Conservation (phyloP, 2,888 invertebrate species). For the Plagiodera versicolora region DNA sequence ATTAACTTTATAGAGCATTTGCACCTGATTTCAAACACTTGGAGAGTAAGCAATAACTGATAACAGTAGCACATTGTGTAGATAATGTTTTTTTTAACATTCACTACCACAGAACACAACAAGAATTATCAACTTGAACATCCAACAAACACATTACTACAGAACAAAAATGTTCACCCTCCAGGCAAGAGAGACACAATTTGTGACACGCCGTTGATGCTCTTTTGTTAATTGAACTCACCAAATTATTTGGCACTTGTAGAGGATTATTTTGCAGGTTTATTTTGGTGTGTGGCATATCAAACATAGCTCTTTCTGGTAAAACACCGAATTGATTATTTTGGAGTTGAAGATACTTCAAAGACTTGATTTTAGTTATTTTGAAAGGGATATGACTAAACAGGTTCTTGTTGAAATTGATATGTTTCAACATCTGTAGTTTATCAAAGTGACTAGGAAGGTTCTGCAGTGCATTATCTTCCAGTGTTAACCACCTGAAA, state of each 20-base stretch:
- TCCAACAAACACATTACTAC: no score
- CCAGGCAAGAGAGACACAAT: no score
- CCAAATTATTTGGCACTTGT: constrained; percentile 35
- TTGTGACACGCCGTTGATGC: no score
- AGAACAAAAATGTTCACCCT: no score
- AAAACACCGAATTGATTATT: constrained; percentile 46
- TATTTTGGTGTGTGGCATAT: constrained; percentile 47
- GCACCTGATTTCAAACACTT: no score
- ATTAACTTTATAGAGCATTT: no score
- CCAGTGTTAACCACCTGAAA: constrained; percentile 66
- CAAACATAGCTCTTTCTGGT: constrained; percentile 39
- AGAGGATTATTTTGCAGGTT: constrained; percentile 48
- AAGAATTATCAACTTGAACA: no score
- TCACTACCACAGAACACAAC: no score
- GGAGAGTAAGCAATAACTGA: no score
- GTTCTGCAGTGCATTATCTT: constrained; percentile 61
- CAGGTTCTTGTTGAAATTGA: constrained; percentile 64
- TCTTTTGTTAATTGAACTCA: no score
- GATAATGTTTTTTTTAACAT: no score
- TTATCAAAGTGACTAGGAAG: constrained; percentile 59
- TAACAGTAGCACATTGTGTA: no score
- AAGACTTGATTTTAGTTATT: constrained; percentile 42
- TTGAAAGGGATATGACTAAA: constrained; percentile 58
- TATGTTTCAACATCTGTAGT: constrained; percentile 62
- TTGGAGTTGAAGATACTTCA: constrained; percentile 46